Evolutionary conservation across 2,888 invertebrate genomes (phyloP).

Genomic region (Polia nebulosa): DNA sequence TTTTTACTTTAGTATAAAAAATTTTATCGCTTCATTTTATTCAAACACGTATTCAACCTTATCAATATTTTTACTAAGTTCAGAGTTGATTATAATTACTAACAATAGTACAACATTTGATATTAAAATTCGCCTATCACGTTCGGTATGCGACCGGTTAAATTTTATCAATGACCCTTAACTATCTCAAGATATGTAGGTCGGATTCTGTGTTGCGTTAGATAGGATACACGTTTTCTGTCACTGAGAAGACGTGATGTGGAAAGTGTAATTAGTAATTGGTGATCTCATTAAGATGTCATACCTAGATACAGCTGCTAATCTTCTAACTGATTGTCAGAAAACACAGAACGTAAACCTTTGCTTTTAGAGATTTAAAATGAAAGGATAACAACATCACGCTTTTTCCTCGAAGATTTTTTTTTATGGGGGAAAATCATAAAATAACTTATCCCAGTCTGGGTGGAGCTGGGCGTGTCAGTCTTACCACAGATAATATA

Average conservation of each 20-base stretch:
- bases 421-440: too few relatives aligned
- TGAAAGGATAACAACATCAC: too few relatives aligned
- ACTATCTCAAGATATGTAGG: constrained; percentile 56
- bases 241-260: constrained; percentile 3
- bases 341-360: background rate
- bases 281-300: constrained; percentile 3
- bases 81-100: constrained; percentile 37
- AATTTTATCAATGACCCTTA: constrained; percentile 59
- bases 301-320: background rate
- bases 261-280: constrained; percentile 20
- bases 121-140: constrained; percentile 32
- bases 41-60: constrained; percentile 7
- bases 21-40: background rate
- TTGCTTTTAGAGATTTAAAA: too few relatives aligned
- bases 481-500: too few relatives aligned
- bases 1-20: background rate
- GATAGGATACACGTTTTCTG: constrained; percentile 39
- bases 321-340: background rate
- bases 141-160: constrained; percentile 51
- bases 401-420: too few relatives aligned
- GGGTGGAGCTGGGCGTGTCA: too few relatives aligned
- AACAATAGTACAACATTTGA: constrained; percentile 44
- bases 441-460: too few relatives aligned
- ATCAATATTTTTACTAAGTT: constrained; percentile 31
- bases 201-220: constrained; percentile 30